Evolutionary conservation across 2,113 vertebrate genomes (phyloP).

Genomic region (Ariopsis seemanni): DNA sequence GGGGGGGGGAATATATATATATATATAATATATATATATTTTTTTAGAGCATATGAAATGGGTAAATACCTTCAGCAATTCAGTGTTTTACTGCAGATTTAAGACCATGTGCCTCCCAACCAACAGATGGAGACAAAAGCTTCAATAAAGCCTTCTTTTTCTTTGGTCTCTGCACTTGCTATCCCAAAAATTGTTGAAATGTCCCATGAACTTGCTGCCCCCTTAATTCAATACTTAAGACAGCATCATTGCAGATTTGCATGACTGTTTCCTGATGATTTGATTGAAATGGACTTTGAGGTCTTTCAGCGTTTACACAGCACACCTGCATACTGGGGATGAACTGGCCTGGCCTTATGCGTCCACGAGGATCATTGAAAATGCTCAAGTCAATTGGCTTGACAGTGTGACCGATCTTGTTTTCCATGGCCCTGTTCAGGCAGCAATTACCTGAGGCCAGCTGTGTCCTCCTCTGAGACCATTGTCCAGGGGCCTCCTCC

Average conservation of each 20-base stretch:
- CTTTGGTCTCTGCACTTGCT: conserved; percentile 22
- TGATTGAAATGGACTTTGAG: conserved; percentile 67
- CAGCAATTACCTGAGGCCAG: conserved; percentile 67
- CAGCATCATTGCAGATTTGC: conserved; percentile 29
- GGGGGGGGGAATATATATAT: too few relatives aligned
- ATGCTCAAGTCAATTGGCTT: conserved; percentile 43
- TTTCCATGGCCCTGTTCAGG: conserved; percentile 57
- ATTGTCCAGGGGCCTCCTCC: conserved; percentile 60
- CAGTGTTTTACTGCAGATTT: not conserved
- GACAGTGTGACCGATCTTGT: conserved; percentile 31
- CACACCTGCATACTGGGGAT: conserved; percentile 58
- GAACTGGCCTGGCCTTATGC: conserved; percentile 49
- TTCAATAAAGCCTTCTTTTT: conserved; percentile 30
- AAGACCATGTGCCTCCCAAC: not conserved
- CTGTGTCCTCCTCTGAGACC: conserved; percentile 65
- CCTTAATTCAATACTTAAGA: conserved; percentile 6
- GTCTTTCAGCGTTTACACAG: conserved; percentile 53
- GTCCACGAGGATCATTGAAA: conserved; percentile 59
- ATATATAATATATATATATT: too few relatives aligned
- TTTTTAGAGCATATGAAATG: not conserved
- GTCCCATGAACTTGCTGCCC: conserved; percentile 28
- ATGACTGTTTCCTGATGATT: conserved; percentile 52
- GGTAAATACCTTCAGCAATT: not conserved
- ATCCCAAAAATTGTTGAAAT: conserved; percentile 15
- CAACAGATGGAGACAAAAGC: conserved; percentile 69